Conservation (phyloP, 2,797 vertebrate species). For the Eurystomus glaucurus region DNA sequence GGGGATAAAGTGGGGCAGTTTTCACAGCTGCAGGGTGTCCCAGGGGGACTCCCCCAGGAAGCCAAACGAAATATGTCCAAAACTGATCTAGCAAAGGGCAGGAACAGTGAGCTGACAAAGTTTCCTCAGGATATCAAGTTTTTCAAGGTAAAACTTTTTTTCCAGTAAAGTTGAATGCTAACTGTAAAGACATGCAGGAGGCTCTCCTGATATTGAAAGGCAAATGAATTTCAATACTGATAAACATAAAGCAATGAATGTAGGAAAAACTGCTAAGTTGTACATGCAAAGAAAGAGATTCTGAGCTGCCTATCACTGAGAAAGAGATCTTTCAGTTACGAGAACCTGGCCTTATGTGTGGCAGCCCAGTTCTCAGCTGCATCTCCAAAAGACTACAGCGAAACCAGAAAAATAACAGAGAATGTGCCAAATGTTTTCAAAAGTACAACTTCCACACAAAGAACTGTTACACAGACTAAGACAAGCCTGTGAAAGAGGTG, state of each 20-base stretch:
- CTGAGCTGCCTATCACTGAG: background rate
- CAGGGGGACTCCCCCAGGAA: background rate
- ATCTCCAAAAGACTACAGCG: background rate
- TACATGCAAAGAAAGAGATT: background rate
- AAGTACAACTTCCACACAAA: background rate
- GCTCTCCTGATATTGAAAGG: background rate
- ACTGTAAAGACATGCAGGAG: background rate
- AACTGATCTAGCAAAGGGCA: background rate
- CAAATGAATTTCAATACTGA: background rate
- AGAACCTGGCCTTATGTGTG: background rate
- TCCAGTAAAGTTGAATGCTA: background rate
- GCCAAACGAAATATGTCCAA: background rate
- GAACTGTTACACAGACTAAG: background rate
- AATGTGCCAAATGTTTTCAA: background rate
- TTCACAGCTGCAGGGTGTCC: rapidly evolving
- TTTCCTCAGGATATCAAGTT: background rate
- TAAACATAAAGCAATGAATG: background rate
- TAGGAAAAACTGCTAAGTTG: background rate
- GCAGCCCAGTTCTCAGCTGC: background rate
- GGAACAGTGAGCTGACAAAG: background rate
- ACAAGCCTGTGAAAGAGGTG: background rate
- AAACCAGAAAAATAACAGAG: background rate
- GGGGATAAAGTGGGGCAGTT: background rate
- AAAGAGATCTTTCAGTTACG: background rate
- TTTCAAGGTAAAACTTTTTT: background rate